Percentiles rank a stretch among this genome's conserved stretches.
Evolutionary conservation across 1,140 invertebrate genomes (phyloP).

Genomic region (Meteorus sp.): DNA sequence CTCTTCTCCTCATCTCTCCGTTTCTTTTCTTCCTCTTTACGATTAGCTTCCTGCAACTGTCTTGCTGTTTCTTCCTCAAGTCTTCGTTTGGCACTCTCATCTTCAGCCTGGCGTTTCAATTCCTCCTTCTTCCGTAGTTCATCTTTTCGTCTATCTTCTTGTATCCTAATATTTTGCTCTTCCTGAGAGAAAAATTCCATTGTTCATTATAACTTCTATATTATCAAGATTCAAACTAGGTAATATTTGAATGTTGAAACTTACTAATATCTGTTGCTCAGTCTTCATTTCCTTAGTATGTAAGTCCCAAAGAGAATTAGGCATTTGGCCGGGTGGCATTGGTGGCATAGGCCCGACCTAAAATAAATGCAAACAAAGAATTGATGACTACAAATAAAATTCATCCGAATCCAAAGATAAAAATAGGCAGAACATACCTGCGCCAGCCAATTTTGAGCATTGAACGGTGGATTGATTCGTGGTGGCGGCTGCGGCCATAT

Average conservation of each 20-base stretch:
- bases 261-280: slow-evolving; percentile 60
- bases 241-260: slow-evolving; percentile 5
- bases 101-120: slow-evolving; percentile 38
- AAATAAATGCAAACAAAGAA: not conserved
- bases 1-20: slow-evolving; percentile 46
- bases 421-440: slow-evolving; percentile 37
- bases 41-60: slow-evolving; percentile 46
- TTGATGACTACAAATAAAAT: slow-evolving; percentile 6
- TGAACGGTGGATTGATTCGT: slow-evolving; percentile 48
- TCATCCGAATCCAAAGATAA: not conserved
- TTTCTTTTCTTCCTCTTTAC: slow-evolving; percentile 51
- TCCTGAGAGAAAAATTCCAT: slow-evolving; percentile 43
- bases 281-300: slow-evolving; percentile 59
- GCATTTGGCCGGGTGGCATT: slow-evolving; percentile 51
- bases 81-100: slow-evolving; percentile 44
- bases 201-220: not conserved
- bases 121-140: slow-evolving; percentile 48
- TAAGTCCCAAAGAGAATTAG: slow-evolving; percentile 52
- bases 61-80: slow-evolving; percentile 47
- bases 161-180: slow-evolving; percentile 56
- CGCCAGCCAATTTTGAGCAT: slow-evolving; percentile 51
- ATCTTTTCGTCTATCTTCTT: slow-evolving; percentile 53
- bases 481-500: slow-evolving; percentile 52
- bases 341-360: slow-evolving; percentile 49
- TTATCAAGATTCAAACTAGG: not conserved